Percentiles rank a stretch among this genome's conserved stretches.
These are phyloP conservation scores for Austrofundulus limnaeus DNA, from an alignment of 2,113 vertebrate species.

Conservation along the genomic window DNA sequence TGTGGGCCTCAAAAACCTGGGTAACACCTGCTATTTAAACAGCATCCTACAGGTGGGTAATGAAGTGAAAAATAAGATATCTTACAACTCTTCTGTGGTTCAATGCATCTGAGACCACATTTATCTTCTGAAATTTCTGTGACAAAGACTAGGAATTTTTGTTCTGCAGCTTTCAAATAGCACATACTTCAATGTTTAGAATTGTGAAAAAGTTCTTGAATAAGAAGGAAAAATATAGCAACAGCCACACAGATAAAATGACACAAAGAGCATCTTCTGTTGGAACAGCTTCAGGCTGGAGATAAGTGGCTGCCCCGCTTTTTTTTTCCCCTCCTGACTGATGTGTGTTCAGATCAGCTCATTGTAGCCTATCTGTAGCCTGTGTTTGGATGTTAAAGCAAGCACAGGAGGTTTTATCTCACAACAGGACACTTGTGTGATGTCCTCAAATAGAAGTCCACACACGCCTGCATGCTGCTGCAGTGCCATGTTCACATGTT, in stretches of 20 bases:
- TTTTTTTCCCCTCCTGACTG: neutral
- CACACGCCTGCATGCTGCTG: neutral
- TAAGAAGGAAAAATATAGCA: neutral
- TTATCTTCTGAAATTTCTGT: neutral
- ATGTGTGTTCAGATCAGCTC: neutral
- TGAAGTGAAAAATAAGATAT: neutral
- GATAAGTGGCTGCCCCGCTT: neutral
- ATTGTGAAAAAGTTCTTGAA: neutral
- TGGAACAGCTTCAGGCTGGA: neutral
- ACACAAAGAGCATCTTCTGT: neutral
- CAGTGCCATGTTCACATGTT: neutral
- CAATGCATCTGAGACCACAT: neutral
- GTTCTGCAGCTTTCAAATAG: no score
- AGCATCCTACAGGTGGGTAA: slow-evolving; percentile 91
- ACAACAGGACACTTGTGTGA: neutral
- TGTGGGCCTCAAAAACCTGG: slow-evolving; percentile 94
- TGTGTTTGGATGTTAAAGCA: slow-evolving; percentile 4
- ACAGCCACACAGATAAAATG: neutral
- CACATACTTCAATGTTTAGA: no score
- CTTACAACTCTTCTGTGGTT: no score
- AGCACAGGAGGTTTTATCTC: neutral
- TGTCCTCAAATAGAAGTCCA: slow-evolving; percentile 17
- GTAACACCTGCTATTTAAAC: slow-evolving; percentile 98
- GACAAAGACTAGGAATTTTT: neutral
- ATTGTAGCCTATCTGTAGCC: slow-evolving; percentile 4